Base-by-base conservation (phyloP, 2,113 vertebrate genomes). In the Sinocyclocheilus grahami region DNA sequence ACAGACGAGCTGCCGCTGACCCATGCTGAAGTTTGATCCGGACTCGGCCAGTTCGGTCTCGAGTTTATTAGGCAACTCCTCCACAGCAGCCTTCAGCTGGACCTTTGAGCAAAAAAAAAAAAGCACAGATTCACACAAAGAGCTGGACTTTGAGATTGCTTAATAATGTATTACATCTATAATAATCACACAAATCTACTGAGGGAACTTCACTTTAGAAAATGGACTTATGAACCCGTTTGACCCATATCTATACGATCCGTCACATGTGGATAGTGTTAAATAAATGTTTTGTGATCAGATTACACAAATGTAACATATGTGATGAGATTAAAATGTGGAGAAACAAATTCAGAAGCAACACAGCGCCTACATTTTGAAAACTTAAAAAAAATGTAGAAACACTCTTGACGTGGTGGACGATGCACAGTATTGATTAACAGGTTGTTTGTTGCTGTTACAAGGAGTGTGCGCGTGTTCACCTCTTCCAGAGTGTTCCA, bases 1-100 rank as follows among this genome's bases (percentile, higher is more conserved):
- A 91, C 98, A 99, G 88, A 99, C 97, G 87, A 99, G 91, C 80
- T 99, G 98, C 62, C 98, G 96, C 91, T 99, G 98, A 82, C 98
- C 97, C 88, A 98, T 95, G 18, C 98, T 99, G 90, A 99, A 99
- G 94, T 98, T 99, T 71, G 97, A 97, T 24, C 98, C 98, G 0
- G 97, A 97, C 93, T 99, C 98, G 5, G 97, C 96, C 92, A 99
- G 93, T 82, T 97, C 95, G 0, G 96, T 96, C 91, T 99, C 97
- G 92, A 99, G 88, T 92, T 97, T 97, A 12, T 92, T 90, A 5
- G 97, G 97, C 5, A 99, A 93, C 78, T 98, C 97, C 93, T 99
- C 97, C 65, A 99, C 95, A 86, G 92, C 93, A 71, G 95, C 92
- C 92, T 97, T 99, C 77, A 99, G 93, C 53, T 99, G 97, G n/a